phyloP scores from a whole-genome alignment of 2,888 invertebrate species.

The Saturnia pavonia region DNA sequence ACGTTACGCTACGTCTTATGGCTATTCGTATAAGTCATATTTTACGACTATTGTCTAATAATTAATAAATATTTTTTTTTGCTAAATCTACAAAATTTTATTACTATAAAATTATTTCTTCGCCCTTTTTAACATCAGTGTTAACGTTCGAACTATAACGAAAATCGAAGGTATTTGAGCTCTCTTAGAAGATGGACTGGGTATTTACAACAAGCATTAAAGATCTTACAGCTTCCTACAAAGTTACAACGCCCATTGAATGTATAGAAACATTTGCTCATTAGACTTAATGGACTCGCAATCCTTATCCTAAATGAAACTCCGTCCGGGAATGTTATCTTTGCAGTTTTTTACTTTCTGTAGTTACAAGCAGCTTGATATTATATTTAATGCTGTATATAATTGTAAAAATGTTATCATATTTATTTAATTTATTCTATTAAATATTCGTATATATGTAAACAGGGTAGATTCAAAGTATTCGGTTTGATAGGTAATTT shows the following conservation, averaged over 20 bases:
- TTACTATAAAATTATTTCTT: neutral
- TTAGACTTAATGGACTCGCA: constrained; percentile 8
- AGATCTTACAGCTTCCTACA: constrained; percentile 8
- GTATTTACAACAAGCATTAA: neutral
- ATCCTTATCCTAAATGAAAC: neutral
- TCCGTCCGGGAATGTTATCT: constrained; percentile 1
- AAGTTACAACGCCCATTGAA: neutral
- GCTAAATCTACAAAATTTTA: neutral
- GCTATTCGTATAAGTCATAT: neutral
- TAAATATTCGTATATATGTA: constrained; percentile 4
- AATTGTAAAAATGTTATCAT: neutral
- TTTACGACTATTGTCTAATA: neutral
- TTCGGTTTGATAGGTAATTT: constrained; percentile 30
- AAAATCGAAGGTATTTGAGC: neutral
- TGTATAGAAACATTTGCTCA: constrained; percentile 1
- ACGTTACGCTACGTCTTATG: neutral
- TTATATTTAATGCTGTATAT: neutral
- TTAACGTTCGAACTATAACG: neutral
- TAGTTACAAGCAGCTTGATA: neutral
- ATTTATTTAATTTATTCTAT: neutral
- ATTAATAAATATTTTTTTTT: neutral
- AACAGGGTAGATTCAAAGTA: constrained; percentile 10
- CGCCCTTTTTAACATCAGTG: too few species aligned
- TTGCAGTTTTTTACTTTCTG: neutral
- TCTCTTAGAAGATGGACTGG: neutral